These are phyloP conservation scores for Gymnoscopelus microlampas DNA, from an alignment of 2,797 vertebrate genomes.

Conservation along the genomic window DNA sequence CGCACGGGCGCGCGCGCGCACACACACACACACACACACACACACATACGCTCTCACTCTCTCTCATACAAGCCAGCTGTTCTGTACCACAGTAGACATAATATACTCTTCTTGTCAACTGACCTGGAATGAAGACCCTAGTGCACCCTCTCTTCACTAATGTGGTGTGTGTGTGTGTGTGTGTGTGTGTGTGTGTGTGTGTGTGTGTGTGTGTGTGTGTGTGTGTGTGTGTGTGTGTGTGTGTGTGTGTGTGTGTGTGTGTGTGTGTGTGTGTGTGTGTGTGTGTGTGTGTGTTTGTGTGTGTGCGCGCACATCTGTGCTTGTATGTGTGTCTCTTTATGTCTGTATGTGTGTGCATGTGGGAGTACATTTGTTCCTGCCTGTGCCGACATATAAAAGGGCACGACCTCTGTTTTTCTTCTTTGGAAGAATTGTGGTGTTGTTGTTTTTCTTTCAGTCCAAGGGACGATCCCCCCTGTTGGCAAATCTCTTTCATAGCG, in stretches of 20 bases:
- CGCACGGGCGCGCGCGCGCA: not conserved
- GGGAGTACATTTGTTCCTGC: constrained; percentile 3
- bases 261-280: not conserved
- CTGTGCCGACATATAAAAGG: not conserved
- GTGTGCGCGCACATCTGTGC: too few species aligned
- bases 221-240: constrained; percentile 6
- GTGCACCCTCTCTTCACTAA: constrained; percentile 26
- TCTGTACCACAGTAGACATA: constrained; percentile 26
- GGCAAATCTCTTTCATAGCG: not conserved
- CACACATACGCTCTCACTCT: constrained; percentile 37
- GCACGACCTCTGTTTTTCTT: not conserved
- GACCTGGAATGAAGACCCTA: constrained; percentile 38
- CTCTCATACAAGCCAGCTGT: constrained; percentile 51
- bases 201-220: constrained; percentile 4
- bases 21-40: constrained; percentile 18
- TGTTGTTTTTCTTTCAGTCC: not conserved
- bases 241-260: constrained; percentile 1
- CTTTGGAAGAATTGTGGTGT: not conserved
- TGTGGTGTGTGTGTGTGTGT: not conserved
- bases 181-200: not conserved
- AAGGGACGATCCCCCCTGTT: not conserved
- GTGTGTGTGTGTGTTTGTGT: constrained; percentile 6
- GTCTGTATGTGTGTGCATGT: not conserved
- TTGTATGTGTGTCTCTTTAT: too few species aligned
- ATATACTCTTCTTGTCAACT: constrained; percentile 25